Evolutionary conservation across 2,888 invertebrate genomes (phyloP), one percentile per base, ranked within the genome.

Genomic region (Platycnemis pennipes): DNA sequence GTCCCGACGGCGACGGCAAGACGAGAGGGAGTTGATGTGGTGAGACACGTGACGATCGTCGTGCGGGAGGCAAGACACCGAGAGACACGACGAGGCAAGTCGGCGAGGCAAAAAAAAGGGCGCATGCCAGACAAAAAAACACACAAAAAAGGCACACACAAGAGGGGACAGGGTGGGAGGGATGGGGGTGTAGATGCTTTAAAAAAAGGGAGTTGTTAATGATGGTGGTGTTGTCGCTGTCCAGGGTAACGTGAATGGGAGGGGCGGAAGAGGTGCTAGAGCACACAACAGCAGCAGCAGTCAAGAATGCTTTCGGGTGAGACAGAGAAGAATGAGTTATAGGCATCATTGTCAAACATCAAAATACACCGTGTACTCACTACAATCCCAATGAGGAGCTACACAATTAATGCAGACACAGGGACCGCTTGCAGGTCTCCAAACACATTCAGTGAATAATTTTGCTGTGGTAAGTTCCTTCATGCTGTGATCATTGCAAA

Each of bases 11-110:
- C 22, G 63, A 26, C 63, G 26, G n/a, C 63, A 26, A 45, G 49
- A 19, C 22, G 89, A 88, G 49, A 89, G 89, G 56, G 89, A 89
- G 89, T 89, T 87, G 89, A 42, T 89, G 89, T 87, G 89, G 89
- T 89, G 89, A 89, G 89, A 89, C 53, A 56, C 42, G 42, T 89
- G 77, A 37, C 53, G 89, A 77, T 77, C 77, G 77, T 37, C 37
- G 77, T 37, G 77, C 77, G 63, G 63, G 16, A 91, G 63, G 63
- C 91, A 91, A 91, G 44, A 91, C 91, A 91, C 63, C 91, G 63
- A 89, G 46, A 63, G 53, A 89, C 44, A 89, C 89, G 89, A 89
- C 53, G 89, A 89, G 37, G 89, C 56, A 53, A 56, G 26, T 87
- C 56, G 56, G 89, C 89, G 77, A 89, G 56, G 89, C 42, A 89